A percentile compares a stretch with the other conserved stretches of the same genome.
phyloP scores from a whole-genome alignment of 2,888 invertebrate species.

The Pedicia rivosa region DNA sequence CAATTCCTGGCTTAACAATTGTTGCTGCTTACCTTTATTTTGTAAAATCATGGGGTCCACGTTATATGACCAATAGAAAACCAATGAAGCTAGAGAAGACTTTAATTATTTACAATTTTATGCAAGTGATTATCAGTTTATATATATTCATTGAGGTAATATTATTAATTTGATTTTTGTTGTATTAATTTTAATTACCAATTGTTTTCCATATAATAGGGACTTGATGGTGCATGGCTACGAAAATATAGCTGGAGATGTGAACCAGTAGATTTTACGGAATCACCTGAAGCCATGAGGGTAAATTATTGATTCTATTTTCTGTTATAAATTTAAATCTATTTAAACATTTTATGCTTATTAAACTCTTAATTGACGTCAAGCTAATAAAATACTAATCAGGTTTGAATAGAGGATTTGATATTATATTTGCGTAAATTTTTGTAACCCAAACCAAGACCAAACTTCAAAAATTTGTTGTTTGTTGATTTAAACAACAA shows the following conservation, averaged over 20 bases:
- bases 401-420: too few species aligned
- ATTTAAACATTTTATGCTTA: constrained; percentile 2
- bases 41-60: constrained; percentile 63
- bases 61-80: constrained; percentile 72
- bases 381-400: too few species aligned
- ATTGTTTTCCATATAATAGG: constrained; percentile 33
- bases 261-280: constrained; percentile 78
- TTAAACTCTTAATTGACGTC: too few species aligned
- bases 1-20: constrained; percentile 49
- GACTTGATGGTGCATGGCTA: constrained; percentile 61
- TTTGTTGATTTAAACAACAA: too few species aligned
- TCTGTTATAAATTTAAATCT: constrained; percentile 5
- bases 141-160: constrained; percentile 46
- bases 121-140: constrained; percentile 70
- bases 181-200: not conserved
- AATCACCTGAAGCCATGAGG: constrained; percentile 55
- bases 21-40: constrained; percentile 53
- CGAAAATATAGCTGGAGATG: constrained; percentile 76
- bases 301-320: constrained; percentile 46
- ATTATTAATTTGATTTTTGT: not conserved
- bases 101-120: constrained; percentile 70
- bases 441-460: too few species aligned
- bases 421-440: too few species aligned
- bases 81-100: constrained; percentile 66
- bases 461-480: too few species aligned